These are phyloP conservation scores for Frieseomelitta varia DNA, from an alignment of 1,140 invertebrate species.

Conservation along the genomic window DNA sequence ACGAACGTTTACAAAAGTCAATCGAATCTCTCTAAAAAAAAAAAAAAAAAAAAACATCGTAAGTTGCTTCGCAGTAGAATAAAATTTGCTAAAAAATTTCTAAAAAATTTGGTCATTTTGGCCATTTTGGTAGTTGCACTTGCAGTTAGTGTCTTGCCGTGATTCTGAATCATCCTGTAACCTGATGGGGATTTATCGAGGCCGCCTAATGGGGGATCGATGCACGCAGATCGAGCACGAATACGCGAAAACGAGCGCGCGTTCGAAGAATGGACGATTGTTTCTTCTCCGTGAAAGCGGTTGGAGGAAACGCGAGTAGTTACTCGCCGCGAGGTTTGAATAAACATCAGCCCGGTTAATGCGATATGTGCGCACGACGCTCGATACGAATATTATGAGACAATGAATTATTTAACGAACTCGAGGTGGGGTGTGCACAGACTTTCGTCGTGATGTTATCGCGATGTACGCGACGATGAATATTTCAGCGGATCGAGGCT, in stretches of 20 bases:
- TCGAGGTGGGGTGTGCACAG: too few relatives aligned
- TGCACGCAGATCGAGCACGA: background rate
- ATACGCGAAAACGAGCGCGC: background rate
- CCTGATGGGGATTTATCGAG: background rate
- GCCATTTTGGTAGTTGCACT: too few relatives aligned
- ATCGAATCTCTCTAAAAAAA: too few relatives aligned
- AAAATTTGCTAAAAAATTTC: too few relatives aligned
- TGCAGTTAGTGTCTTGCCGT: too few relatives aligned
- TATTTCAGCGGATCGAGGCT: conserved; percentile 19
- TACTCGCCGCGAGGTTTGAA: background rate
- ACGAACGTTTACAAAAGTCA: too few relatives aligned
- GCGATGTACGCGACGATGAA: conserved; percentile 31
- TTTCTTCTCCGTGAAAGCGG: background rate
- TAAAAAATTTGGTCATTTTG: too few relatives aligned
- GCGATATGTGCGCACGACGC: background rate
- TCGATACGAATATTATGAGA: conserved; percentile 31
- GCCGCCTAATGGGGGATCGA: background rate
- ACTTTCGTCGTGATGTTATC: conserved; percentile 5
- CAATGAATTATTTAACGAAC: conserved; percentile 40
- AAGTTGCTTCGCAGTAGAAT: too few relatives aligned
- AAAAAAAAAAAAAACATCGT: too few relatives aligned
- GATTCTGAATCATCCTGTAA: background rate
- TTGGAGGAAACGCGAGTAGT: background rate
- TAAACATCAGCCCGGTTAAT: background rate
- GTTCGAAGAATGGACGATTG: background rate